Evolutionary conservation across 2,113 vertebrate species (phyloP), one percentile per base, ranked within the genome.

Genomic region (Columba livia): DNA sequence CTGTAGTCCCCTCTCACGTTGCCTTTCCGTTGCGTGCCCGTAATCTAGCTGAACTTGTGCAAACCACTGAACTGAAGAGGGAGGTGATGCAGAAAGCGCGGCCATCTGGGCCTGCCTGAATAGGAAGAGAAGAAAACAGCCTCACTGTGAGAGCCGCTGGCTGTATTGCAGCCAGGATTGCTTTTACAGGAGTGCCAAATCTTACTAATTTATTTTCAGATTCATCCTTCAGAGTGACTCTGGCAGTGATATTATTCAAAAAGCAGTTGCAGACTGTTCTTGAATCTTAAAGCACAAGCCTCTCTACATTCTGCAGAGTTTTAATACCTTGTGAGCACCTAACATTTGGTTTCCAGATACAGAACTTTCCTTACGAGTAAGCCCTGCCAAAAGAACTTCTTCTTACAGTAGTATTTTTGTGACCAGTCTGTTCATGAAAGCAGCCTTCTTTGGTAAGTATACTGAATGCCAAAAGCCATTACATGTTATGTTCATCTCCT

Each of bases 151-250:
- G 83, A 75, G n/a, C 44, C 2, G 0, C n/a, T 95, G 70, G 50
- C 84, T 92, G 62, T 58, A 67, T 29, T 88, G 48, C 75, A 91
- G 57, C 77, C 85, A 92, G 79, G 25, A 72, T 51, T 79, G 58
- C 73, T 93, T 88, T 92, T 50, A 69, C 34, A 58, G 36, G 54
- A 69, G 21, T 90, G 90, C 79, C 83, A 96, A 90, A 93, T 86
- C 79, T 79, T 93, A 67, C 83, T 92, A 90, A 95, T 90, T 95
- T 72, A 93, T 93, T 93, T 95, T 90, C 85, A 90, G 77, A 84
- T 88, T 93, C 90, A 36, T 93, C 71, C 31, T 93, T 95, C 83
- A 93, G 90, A 53, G 61, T 24, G 28, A 57, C 19, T 89, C 83
- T 93, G 86, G 57, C 77, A 92, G 73, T 26, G 17, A 94, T 60